phyloP scores from a whole-genome alignment of 1,140 invertebrate genomes.

The Holotrichia oblita region DNA sequence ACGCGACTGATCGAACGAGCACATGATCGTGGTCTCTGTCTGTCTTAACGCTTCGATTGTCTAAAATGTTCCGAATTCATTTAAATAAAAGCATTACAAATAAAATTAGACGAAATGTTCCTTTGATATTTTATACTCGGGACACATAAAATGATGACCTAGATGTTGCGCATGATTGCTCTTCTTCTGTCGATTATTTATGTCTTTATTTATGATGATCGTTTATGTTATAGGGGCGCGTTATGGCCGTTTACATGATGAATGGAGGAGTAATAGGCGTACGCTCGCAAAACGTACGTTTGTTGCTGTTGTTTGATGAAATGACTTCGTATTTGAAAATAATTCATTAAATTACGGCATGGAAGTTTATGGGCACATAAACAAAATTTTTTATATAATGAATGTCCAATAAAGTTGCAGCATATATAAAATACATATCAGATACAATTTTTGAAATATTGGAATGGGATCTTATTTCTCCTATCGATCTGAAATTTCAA shows the following conservation, averaged over 20 bases:
- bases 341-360: not conserved
- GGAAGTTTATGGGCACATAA: not conserved
- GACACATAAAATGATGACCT: constrained; percentile 8
- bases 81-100: not conserved
- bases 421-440: no score
- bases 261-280: not conserved
- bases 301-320: not conserved
- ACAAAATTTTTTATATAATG: not conserved
- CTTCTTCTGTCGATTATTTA: constrained; percentile 8
- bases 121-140: not conserved
- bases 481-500: no score
- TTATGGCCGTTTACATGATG: not conserved
- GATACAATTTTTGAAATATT: no score
- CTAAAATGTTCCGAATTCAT: not conserved
- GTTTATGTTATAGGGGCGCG: constrained; percentile 16
- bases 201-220: constrained; percentile 32
- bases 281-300: not conserved
- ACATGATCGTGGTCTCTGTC: not conserved
- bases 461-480: no score
- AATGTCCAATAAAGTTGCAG: no score
- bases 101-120: constrained; percentile 13
- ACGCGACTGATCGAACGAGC: not conserved
- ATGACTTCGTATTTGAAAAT: not conserved
- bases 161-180: not conserved
- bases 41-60: not conserved